Conservation (phyloP, 2,888 invertebrate species). For the Danaus chrysippus region DNA sequence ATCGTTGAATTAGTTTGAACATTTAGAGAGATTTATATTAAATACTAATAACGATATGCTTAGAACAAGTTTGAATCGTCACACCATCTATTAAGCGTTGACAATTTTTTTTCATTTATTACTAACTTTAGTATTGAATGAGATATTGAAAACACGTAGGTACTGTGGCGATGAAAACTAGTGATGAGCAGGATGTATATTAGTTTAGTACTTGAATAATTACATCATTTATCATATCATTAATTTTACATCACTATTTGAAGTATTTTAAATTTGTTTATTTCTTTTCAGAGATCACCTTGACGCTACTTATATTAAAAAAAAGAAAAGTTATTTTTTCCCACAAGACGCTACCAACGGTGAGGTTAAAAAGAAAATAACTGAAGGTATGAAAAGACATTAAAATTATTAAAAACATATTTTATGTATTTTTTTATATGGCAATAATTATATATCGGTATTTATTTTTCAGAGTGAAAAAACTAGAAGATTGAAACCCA, state of each 20-base stretch:
- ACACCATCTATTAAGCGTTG: too few species aligned
- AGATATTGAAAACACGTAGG: too few species aligned
- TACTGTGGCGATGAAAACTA: too few species aligned
- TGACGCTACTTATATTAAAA: constrained; percentile 68
- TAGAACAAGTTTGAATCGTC: too few species aligned
- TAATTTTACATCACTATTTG: neutral
- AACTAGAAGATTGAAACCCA: constrained; percentile 4
- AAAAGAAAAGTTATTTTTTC: constrained; percentile 68
- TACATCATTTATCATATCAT: neutral
- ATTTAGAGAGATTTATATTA: too few species aligned
- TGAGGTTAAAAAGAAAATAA: constrained; percentile 27
- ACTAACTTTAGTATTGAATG: too few species aligned
- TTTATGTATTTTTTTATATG: neutral
- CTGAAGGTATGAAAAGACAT: constrained; percentile 27
- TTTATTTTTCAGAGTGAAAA: constrained; percentile 54
- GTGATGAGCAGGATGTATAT: too few species aligned
- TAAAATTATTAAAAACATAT: neutral
- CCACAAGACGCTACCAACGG: constrained; percentile 48
- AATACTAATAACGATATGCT: too few species aligned
- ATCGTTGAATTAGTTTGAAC: neutral
- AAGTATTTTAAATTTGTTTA: constrained; percentile 4
- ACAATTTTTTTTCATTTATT: too few species aligned
- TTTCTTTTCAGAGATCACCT: constrained; percentile 57
- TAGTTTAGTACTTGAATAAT: constrained; percentile 1
- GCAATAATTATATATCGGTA: constrained; percentile 8